A percentile compares a stretch with the other conserved stretches of the same genome.
Evolutionary conservation across 2,888 invertebrate genomes (phyloP).

Genomic region (Stictocephala bisonia): DNA sequence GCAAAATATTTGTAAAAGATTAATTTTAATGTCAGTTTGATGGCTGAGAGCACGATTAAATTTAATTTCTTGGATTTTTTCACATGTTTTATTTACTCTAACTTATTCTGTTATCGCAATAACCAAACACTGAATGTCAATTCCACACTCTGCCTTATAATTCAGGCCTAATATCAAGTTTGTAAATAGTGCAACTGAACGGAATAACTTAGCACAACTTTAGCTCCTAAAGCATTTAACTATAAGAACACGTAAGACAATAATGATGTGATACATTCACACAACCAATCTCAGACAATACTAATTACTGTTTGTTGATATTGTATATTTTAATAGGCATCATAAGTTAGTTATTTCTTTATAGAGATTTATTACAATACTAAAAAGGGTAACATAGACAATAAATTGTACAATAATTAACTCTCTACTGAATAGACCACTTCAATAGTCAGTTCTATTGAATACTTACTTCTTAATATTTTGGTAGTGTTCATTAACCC

Average conservation of each 20-base stretch:
- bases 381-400: no score
- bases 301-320: slow-evolving; percentile 36
- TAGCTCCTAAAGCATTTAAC: slow-evolving; percentile 4
- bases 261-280: slow-evolving; percentile 45
- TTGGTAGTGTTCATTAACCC: no score
- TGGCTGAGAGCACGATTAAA: no score
- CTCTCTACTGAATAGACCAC: no score
- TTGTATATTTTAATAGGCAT: slow-evolving; percentile 27
- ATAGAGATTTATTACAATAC: slow-evolving; percentile 29
- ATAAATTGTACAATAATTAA: no score
- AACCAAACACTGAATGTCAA: slow-evolving; percentile 34
- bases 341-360: slow-evolving; percentile 5
- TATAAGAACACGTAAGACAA: slow-evolving; percentile 39
- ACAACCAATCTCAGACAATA: slow-evolving; percentile 30
- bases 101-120: no score
- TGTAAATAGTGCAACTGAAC: slow-evolving; percentile 24
- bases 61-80: no score
- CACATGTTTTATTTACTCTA: no score
- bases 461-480: no score
- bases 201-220: slow-evolving; percentile 16
- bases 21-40: no score
- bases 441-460: no score
- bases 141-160: slow-evolving; percentile 32
- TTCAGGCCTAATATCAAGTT: background rate
- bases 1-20: no score